Evolutionary conservation across 2,113 vertebrate species (phyloP).

Genomic region (Murina feae): DNA sequence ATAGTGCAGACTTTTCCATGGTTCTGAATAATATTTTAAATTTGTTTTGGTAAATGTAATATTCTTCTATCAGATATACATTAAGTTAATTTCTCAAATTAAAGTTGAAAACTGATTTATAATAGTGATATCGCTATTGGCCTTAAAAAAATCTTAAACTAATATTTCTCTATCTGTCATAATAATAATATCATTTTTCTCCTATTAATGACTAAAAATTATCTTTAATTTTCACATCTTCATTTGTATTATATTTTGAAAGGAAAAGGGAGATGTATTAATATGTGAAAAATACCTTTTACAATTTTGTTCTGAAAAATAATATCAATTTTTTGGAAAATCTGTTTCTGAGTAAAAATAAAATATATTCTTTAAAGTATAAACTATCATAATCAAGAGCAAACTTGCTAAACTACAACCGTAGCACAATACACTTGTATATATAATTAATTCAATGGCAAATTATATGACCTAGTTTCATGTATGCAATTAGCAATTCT

Average conservation of each 20-base stretch:
- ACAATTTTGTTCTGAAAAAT: not conserved
- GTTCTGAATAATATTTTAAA: not conserved
- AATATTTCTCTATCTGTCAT: not conserved
- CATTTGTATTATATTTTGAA: not conserved
- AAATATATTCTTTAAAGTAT: not conserved
- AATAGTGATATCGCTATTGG: not conserved
- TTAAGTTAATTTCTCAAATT: not conserved
- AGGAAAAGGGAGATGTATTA: not conserved
- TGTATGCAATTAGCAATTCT: not conserved
- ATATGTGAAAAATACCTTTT: not conserved
- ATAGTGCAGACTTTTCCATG: not conserved
- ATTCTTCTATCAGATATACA: not conserved
- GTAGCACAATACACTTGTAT: not conserved
- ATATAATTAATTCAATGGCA: slow-evolving; percentile 30
- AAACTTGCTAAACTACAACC: slow-evolving; percentile 10
- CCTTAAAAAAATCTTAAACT: not conserved
- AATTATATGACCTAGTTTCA: slow-evolving; percentile 36
- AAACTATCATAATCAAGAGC: not conserved
- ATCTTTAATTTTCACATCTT: not conserved
- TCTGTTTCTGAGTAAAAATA: not conserved
- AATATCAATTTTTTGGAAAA: not conserved
- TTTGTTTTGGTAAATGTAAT: not conserved
- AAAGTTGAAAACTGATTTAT: not conserved
- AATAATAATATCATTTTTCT: not conserved
- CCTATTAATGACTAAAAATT: not conserved